Base-by-base conservation (phyloP, 2,888 invertebrate genomes). In the Taphrorychus bicolor region DNA sequence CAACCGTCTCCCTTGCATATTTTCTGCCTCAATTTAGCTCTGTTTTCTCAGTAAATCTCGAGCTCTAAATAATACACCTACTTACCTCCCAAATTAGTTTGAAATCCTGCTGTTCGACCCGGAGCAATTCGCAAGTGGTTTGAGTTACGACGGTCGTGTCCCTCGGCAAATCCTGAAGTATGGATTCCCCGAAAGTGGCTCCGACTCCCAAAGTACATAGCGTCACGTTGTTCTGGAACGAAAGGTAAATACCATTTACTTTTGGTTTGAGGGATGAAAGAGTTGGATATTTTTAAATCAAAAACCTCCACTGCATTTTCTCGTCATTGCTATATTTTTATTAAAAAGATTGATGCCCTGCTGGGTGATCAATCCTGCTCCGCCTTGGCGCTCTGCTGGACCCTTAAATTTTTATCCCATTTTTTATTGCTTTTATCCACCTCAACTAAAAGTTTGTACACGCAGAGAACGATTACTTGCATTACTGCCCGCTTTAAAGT, bases 61-160 rank as follows among this genome's bases (percentile, higher is more conserved):
- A 32, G 5, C 32, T 7, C 2, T 2, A 32, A 32, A 51, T 51
- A 17, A 17, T 17, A 18, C 22, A 51, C 2, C 18, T 14, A 51
- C 86, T 84, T 83, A 91, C 91, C 88, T 91, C 90, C 89, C 91
- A 92, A 75, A 92, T 87, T 71, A 89, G 85, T 76, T 88, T 87
- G 82, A 92, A 91, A 82, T 92, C 91, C 75, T 88, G 87, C 79
- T 91, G 89, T 79, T 91, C 91, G 58, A 92, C 89, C 66, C 91
- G 84, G 32, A 92, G 85, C 65, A 92, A 84, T 80, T 92, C 91
- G 76, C 91, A 91, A 72, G 88, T 88, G 72, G 91, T 90, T 77
- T 87, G 87, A 53, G 91, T 91, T 71, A 91, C 86, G 64, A 91
- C 89, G 32, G 91, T 91, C 73, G 88, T 88, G 75, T 89, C 88